Evolutionary conservation across 1,140 invertebrate species (phyloP), one percentile per base, ranked within the genome.

Genomic region (Drosophila kikkawai): DNA sequence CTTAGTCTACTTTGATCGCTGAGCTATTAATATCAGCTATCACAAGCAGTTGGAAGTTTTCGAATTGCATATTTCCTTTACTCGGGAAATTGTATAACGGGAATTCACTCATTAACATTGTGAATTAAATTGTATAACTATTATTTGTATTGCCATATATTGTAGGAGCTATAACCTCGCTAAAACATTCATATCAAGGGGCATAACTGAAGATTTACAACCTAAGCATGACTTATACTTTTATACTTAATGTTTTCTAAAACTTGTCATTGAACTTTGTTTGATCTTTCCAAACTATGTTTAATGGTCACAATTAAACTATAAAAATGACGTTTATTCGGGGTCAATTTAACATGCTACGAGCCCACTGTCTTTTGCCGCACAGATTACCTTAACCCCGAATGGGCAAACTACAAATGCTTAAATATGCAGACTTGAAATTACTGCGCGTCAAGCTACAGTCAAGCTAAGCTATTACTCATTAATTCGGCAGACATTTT

Each of bases 301-400:
- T 22, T 55, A 55, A 55, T 55, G 51, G 51, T 37, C 51, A 55
- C 53, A 1, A 39, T 63, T 59, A 64, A 66, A 36, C 19, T 11
- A 36, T 63, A 13, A 64, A 17, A 29, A 12, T 13, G 17, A 34
- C 12, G 15, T 26, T 37, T 39, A 8, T 1, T 47, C 32, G 15
- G 36, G 29, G 26, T 41, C 36, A 48, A 57, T 74, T 73, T 7
- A 50, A 73, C 53, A 22, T 60, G 44, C 13, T 44, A 13, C 42
- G 56, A 29, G 34, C 26, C 29, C 39, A 73, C 55, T 73, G 70
- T 73, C 53, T 22, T 36, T 50, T 51, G 68, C 44, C 37, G 37
- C 45, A 60, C 39, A 60, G 70, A 74, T 74, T 74, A 73, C 70
- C 45, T 73, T 74, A 74, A 74, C 70, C 66, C 39, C 37, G 53